Conservation (phyloP, 2,113 vertebrate species). For the Poecile atricapillus region DNA sequence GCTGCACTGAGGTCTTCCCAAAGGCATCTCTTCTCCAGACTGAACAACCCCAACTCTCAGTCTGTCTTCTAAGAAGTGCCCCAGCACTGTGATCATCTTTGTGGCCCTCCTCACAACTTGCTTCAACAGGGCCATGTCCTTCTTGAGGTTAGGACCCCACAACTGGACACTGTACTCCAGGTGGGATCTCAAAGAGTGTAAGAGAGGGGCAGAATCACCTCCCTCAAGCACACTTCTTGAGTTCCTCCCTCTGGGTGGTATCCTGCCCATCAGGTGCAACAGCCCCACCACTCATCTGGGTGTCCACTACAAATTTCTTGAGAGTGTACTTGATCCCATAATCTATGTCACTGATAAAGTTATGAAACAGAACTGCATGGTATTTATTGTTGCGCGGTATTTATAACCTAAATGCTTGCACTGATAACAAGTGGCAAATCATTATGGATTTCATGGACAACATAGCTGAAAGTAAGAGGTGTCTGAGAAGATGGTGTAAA, state of each 20-base stretch:
- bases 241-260: background rate
- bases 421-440: background rate
- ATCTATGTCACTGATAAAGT: background rate
- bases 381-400: background rate
- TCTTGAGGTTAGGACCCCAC: background rate
- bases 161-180: background rate
- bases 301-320: background rate
- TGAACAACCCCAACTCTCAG: background rate
- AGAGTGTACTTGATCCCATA: background rate
- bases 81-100: background rate
- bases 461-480: background rate
- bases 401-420: background rate
- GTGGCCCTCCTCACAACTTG: background rate
- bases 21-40: background rate
- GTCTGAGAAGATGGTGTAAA: background rate
- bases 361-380: background rate
- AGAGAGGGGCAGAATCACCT: background rate
- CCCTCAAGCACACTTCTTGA: background rate
- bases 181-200: accelerated
- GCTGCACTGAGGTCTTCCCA: background rate
- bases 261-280: background rate
- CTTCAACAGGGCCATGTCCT: background rate
- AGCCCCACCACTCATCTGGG: background rate
- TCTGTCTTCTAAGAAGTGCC: background rate
- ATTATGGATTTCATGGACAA: background rate